Percentiles rank a stretch among this genome's conserved stretches.
These are phyloP conservation scores for Ataeniobius toweri DNA, from an alignment of 2,797 vertebrate genomes.

Conservation along the genomic window DNA sequence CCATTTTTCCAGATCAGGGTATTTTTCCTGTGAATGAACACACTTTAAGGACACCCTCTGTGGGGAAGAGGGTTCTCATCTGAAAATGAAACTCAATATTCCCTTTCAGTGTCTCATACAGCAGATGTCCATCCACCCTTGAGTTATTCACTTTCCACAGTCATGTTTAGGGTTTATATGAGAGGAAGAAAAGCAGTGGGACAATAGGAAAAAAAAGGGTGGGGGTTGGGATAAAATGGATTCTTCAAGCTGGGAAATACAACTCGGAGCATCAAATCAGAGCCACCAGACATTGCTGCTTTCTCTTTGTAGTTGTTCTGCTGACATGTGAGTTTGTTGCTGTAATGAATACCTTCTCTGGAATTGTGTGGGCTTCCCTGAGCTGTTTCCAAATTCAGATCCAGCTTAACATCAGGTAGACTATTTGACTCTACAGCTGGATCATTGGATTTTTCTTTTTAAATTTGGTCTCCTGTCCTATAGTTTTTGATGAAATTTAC, in stretches of 20 bases:
- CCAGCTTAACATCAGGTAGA: slow-evolving; percentile 39
- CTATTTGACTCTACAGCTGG: slow-evolving; percentile 38
- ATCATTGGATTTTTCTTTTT: slow-evolving; percentile 23
- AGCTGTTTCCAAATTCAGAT: slow-evolving; percentile 57
- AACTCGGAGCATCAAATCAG: slow-evolving; percentile 61
- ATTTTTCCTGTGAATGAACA: slow-evolving; percentile 40
- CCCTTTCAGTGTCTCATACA: slow-evolving; percentile 19
- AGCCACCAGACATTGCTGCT: slow-evolving; percentile 51
- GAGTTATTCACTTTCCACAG: slow-evolving; percentile 41
- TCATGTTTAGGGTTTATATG: slow-evolving; percentile 30
- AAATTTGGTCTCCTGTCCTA: neutral
- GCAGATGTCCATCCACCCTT: slow-evolving; percentile 24
- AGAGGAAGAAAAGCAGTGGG: slow-evolving; percentile 20
- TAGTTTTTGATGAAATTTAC: slow-evolving; percentile 60
- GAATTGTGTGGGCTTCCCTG: slow-evolving; percentile 50
- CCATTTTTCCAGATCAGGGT: slow-evolving; percentile 18
- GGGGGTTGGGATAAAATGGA: slow-evolving; percentile 36
- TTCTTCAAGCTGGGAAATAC: slow-evolving; percentile 42
- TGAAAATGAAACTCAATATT: slow-evolving; percentile 40
- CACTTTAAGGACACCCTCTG: slow-evolving; percentile 28
- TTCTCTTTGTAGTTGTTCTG: slow-evolving; percentile 57
- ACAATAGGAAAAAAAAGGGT: slow-evolving; percentile 54
- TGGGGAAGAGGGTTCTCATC: slow-evolving; percentile 35
- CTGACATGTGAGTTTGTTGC: slow-evolving; percentile 68
- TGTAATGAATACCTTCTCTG: slow-evolving; percentile 66